Conservation (phyloP, 2,888 invertebrate genomes). For the Xestia xanthographa region DNA sequence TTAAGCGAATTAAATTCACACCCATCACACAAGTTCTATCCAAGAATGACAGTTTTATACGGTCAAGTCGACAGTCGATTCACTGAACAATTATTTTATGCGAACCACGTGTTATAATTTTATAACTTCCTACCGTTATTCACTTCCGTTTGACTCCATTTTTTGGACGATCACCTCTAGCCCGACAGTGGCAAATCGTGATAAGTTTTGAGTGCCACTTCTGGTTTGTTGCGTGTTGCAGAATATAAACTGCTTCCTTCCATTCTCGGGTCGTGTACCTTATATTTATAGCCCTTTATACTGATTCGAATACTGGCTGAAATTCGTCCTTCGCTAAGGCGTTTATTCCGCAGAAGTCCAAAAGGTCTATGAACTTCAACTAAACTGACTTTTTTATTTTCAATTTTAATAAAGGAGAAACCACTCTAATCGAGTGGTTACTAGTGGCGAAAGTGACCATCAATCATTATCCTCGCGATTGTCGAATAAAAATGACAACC, state of each 20-base stretch:
- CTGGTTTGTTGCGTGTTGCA: constrained; percentile 16
- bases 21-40: background rate
- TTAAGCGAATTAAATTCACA: background rate
- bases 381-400: background rate
- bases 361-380: background rate
- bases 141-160: background rate
- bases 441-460: background rate
- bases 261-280: constrained; percentile 16
- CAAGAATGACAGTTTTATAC: background rate
- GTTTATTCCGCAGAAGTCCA: background rate
- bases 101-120: constrained; percentile 6
- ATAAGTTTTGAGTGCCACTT: constrained; percentile 4
- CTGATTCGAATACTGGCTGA: background rate
- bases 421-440: background rate
- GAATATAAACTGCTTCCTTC: constrained; percentile 13
- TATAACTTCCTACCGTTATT: background rate
- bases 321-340: background rate
- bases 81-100: background rate
- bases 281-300: constrained; percentile 3
- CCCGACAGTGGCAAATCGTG: background rate
- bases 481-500: constrained; percentile 8
- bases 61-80: background rate
- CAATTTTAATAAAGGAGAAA: background rate
- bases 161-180: constrained; percentile 9
- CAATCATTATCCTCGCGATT: background rate